phyloP scores from a whole-genome alignment of 1,140 invertebrate species.

The Papilio machaon region DNA sequence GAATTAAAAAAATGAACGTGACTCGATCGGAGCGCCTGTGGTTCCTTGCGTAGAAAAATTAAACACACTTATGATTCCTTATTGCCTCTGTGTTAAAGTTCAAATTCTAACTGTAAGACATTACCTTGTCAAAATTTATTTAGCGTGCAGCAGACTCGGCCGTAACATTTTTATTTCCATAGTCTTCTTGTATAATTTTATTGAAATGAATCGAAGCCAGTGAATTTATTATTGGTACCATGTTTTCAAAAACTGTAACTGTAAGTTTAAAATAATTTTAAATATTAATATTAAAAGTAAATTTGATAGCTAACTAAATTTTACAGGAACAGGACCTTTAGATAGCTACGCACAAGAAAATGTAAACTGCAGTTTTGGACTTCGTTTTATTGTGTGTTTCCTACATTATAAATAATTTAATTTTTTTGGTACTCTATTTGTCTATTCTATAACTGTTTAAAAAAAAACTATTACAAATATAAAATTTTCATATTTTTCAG shows the following conservation, averaged over 20 bases:
- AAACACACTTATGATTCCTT: slow-evolving; percentile 28
- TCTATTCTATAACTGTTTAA: too few relatives aligned
- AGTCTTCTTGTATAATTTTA: slow-evolving; percentile 70
- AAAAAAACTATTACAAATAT: too few relatives aligned
- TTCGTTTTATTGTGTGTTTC: too few relatives aligned
- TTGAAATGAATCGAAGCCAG: slow-evolving; percentile 60
- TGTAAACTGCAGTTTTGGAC: too few relatives aligned
- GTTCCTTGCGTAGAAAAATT: not conserved
- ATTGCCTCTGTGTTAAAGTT: slow-evolving; percentile 42
- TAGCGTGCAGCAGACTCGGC: slow-evolving; percentile 49
- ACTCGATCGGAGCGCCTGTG: slow-evolving; percentile 5
- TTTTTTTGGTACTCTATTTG: not conserved
- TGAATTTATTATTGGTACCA: slow-evolving; percentile 49
- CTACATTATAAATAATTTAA: too few relatives aligned
- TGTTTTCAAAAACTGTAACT: slow-evolving; percentile 46
- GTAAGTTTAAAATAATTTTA: slow-evolving; percentile 42
- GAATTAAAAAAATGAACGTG: slow-evolving; percentile 62
- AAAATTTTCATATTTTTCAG: too few relatives aligned
- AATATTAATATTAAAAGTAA: not conserved
- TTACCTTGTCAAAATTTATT: slow-evolving; percentile 49
- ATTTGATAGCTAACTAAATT: not conserved
- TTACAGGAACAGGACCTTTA: too few relatives aligned
- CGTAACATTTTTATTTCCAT: slow-evolving; percentile 69
- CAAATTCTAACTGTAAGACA: slow-evolving; percentile 40
- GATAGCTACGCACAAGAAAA: too few relatives aligned